These are phyloP conservation scores for Hydrotaea cyrtoneurina DNA, from an alignment of 2,888 invertebrate genomes.

Conservation along the genomic window DNA sequence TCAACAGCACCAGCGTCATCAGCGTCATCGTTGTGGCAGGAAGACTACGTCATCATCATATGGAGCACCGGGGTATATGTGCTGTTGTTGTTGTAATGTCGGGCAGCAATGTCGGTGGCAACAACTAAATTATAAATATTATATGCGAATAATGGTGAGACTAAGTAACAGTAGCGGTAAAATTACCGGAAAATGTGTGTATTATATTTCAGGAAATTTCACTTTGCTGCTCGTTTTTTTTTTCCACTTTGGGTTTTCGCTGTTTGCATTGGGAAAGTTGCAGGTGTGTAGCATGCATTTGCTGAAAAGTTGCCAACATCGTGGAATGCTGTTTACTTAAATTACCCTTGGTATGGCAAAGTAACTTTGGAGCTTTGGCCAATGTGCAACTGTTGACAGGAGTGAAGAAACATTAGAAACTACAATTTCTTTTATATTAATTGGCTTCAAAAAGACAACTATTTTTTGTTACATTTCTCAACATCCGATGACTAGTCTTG, in stretches of 20 bases:
- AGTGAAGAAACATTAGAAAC: no score
- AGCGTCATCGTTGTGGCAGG: not conserved
- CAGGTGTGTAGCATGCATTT: not conserved
- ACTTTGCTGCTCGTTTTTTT: not conserved
- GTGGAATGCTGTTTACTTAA: not conserved
- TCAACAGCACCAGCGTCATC: constrained; percentile 39
- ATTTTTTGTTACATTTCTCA: no score
- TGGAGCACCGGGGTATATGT: not conserved
- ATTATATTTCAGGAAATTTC: constrained; percentile 17
- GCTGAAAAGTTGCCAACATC: constrained; percentile 17
- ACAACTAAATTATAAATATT: constrained; percentile 29
- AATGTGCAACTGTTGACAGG: not conserved
- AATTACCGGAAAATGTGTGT: constrained; percentile 31
- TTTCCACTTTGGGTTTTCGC: not conserved
- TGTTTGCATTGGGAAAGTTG: not conserved
- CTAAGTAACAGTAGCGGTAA: constrained; percentile 28
- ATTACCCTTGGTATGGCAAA: not conserved
- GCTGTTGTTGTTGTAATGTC: not conserved
- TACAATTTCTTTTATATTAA: no score
- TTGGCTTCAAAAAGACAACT: no score
- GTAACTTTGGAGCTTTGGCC: not conserved
- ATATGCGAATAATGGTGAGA: constrained; percentile 16
- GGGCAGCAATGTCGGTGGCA: not conserved
- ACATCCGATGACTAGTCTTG: no score
- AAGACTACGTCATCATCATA: constrained; percentile 22